Base-by-base conservation (phyloP, 2,888 invertebrate genomes). In the Pristionchus fissidentatus region DNA sequence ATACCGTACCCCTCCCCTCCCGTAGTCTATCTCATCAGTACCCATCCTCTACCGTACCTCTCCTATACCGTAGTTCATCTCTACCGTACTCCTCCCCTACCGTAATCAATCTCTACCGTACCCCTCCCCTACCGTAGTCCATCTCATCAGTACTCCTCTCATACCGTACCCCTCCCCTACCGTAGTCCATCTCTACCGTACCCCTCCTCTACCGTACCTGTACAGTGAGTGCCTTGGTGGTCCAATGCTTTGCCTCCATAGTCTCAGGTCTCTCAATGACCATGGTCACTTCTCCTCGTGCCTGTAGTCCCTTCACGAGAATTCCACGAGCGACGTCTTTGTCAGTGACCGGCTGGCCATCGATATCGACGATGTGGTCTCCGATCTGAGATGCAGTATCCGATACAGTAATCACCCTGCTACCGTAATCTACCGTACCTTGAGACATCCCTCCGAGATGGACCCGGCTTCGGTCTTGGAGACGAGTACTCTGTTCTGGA, bases 301-400 rank as follows among this genome's bases (percentile, higher is more conserved):
- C 83, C 83, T 83, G 87, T n/a, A 87, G 85, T 10, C 85, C 38
- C 52, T 84, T 85, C 46, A 87, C 55, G 32, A 87, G 35, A 38
- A 87, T 57, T 22, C 86, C 85, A 38, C 87, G 85, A 15, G 87
- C 86, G 55, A 87, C 87, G 57, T 87, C 87, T 79, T 86, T 87
- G 81, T 87, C 87, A 13, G 87, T 87, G 38, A 87, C 87, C 3
- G 86, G 87, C 57, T 80, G 83, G 22, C 84, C 84, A 52, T 87
- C 85, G 52, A 87, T 83, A 81, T 87, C 87, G 83, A 86, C 84
- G 78, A 87, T 85, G 83, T 87, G 87, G 70, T 87, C 87, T 15
- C 84, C 84, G 60, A 86, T 26, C 66, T 66, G 46, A 22, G 49
- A 26, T 29, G n/a, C n/a, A 43, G 46, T 52, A 7, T 29, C n/a